Evolutionary conservation across 1,140 invertebrate species (phyloP), one percentile per base, ranked within the genome.

Genomic region (Cylas formicarius): DNA sequence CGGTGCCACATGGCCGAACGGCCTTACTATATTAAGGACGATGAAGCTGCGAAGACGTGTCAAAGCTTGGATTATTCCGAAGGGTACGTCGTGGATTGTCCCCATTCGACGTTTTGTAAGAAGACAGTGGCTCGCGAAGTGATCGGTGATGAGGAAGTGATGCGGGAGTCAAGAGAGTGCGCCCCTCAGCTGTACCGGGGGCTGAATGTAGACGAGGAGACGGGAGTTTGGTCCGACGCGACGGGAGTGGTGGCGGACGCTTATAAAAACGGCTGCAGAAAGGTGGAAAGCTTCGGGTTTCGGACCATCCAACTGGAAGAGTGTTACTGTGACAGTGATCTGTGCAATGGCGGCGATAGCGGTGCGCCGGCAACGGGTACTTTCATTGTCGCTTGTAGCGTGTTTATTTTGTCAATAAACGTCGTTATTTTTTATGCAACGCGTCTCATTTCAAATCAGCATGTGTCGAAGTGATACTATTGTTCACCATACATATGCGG

Each of bases 251-350:
- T 47, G 4, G 16, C 20, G 3, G 14, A 41, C 10, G 45, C 45
- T 2, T 47, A 47, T 20, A 11, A 40, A 19, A 34, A 9, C 1
- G 45, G 29, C 3, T 47, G 45, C 31, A 34, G 24, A 13, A 27
- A 9, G 18, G 22, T 32, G 13, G 31, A 40, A 24, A 23, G 20
- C 18, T 34, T 18, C 16, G 45, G 45, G 10, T 11, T 34, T 11
- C n/a, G 37, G 9, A 19, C 22, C 3, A 5, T 31, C 10, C 14
- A 47, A 1, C 17, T 26, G 10, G 31, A 33, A 13, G 45, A 47
- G 11, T 47, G 45, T 35, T 47, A 34, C 19, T 47, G 45, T 35
- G 29, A 41, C 29, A 14, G 9, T 16, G 37, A 47, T 26, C n/a
- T 41, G 3, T 47, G 45, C 29, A 47, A 47, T 41, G n/a, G n/a